phyloP scores from a whole-genome alignment of 2,888 invertebrate genomes.

The Habrosyne pyritoides region DNA sequence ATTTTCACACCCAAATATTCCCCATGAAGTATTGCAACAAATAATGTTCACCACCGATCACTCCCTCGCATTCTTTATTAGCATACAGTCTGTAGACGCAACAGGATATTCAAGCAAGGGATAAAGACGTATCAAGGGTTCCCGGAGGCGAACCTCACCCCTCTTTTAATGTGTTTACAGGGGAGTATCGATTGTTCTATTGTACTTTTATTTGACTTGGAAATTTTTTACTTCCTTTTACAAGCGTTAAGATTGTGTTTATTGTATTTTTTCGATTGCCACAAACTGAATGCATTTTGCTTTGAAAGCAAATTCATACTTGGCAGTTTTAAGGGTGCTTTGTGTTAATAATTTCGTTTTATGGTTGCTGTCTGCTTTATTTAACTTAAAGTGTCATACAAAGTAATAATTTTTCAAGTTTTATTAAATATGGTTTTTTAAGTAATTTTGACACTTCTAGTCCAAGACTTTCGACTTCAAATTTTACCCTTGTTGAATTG shows the following conservation, averaged over 20 bases:
- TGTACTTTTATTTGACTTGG: constrained; percentile 81
- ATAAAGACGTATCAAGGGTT: constrained; percentile 69
- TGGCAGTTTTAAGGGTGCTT: constrained; percentile 7
- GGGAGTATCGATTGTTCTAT: constrained; percentile 81
- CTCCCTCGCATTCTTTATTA: constrained; percentile 73
- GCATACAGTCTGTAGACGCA: constrained; percentile 73
- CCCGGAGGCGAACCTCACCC: constrained; percentile 44
- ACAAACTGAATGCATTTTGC: constrained; percentile 1
- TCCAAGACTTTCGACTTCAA: neutral
- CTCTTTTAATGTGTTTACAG: constrained; percentile 83
- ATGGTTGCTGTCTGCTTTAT: neutral
- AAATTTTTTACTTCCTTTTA: constrained; percentile 68
- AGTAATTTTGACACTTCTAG: too few species aligned
- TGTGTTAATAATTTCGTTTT: constrained; percentile 16
- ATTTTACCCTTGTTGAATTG: neutral
- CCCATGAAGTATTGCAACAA: constrained; percentile 11
- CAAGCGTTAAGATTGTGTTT: constrained; percentile 52
- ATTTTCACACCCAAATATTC: constrained; percentile 7
- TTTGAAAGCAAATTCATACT: neutral
- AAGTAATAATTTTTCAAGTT: too few species aligned
- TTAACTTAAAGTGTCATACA: neutral
- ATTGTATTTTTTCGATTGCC: constrained; percentile 42
- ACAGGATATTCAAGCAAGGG: constrained; percentile 75
- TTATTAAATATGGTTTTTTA: too few species aligned
- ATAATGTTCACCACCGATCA: constrained; percentile 66